phyloP scores from a whole-genome alignment of 2,888 invertebrate species.

The Falcaria lacertinaria region DNA sequence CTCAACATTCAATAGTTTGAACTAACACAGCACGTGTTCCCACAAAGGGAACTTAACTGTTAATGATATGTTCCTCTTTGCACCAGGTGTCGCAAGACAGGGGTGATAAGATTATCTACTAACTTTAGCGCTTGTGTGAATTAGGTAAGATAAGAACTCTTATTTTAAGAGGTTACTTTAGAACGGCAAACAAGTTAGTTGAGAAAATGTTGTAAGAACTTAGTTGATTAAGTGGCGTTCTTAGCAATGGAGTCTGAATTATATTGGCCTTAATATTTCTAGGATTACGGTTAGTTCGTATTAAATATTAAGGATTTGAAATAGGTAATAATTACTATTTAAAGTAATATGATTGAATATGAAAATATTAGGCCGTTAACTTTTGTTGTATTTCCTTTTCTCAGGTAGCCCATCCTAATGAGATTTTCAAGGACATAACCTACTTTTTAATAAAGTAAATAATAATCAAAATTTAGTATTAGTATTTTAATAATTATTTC shows the following conservation, averaged over 20 bases:
- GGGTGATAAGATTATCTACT: neutral
- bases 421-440: neutral
- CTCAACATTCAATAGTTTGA: constrained; percentile 37
- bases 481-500: too few relatives aligned
- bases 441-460: neutral
- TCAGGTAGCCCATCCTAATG: too few relatives aligned
- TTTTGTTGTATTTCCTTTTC: too few relatives aligned
- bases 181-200: neutral
- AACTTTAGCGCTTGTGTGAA: neutral
- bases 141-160: neutral
- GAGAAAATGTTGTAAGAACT: neutral
- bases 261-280: too few relatives aligned
- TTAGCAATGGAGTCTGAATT: too few relatives aligned
- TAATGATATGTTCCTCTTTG: constrained; percentile 34
- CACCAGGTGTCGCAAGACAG: neutral
- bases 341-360: too few relatives aligned
- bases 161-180: neutral
- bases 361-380: too few relatives aligned
- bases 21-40: constrained; percentile 45
- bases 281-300: too few relatives aligned
- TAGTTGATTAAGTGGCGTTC: neutral
- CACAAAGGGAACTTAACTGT: constrained; percentile 46
- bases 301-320: too few relatives aligned
- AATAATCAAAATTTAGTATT: too few relatives aligned
- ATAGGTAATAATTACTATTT: too few relatives aligned